These are phyloP conservation scores for Caenorhabditis wallacei DNA, from an alignment of 2,888 invertebrate genomes.

Conservation along the genomic window DNA sequence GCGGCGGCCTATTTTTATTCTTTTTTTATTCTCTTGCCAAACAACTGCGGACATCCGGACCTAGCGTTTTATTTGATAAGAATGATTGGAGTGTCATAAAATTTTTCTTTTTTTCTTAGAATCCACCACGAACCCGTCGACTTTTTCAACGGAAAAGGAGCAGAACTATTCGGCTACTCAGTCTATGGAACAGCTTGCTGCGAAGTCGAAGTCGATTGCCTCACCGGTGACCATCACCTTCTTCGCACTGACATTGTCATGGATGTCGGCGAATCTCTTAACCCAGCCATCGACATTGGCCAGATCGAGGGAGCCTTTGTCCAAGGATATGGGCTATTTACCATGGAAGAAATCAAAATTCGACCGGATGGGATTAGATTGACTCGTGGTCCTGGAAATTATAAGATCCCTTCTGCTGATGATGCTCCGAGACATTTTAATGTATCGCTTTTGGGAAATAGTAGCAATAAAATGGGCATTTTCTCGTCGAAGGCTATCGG, in stretches of 20 bases:
- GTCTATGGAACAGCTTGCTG: conserved; percentile 92
- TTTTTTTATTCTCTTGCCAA: too few species aligned
- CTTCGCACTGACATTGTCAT: conserved; percentile 94
- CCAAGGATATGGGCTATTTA: conserved; percentile 94
- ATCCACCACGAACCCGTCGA: conserved; percentile 78
- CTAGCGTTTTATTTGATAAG: conserved; percentile 21
- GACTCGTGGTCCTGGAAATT: conserved; percentile 93
- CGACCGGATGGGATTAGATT: conserved; percentile 85
- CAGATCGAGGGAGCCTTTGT: conserved; percentile 96
- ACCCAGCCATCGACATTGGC: conserved; percentile 97
- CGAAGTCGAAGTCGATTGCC: conserved; percentile 94
- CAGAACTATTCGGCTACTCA: conserved; percentile 90
- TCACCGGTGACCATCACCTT: conserved; percentile 95
- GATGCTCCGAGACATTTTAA: conserved; percentile 95
- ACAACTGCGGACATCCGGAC: too few species aligned
- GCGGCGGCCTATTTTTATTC: too few species aligned
- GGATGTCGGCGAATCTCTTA: conserved; percentile 95
- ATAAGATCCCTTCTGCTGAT: conserved; percentile 94
- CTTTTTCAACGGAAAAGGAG: conserved; percentile 86
- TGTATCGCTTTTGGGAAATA: conserved; percentile 93
- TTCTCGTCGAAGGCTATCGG: conserved; percentile 98
- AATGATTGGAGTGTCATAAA: neutral
- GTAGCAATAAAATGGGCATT: conserved; percentile 92
- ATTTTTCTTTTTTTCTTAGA: conserved; percentile 47
- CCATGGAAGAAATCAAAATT: conserved; percentile 92